A percentile compares a stretch with the other conserved stretches of the same genome.
These are phyloP conservation scores for Boloria euphrosyne DNA, from an alignment of 2,888 invertebrate genomes.

Conservation along the genomic window DNA sequence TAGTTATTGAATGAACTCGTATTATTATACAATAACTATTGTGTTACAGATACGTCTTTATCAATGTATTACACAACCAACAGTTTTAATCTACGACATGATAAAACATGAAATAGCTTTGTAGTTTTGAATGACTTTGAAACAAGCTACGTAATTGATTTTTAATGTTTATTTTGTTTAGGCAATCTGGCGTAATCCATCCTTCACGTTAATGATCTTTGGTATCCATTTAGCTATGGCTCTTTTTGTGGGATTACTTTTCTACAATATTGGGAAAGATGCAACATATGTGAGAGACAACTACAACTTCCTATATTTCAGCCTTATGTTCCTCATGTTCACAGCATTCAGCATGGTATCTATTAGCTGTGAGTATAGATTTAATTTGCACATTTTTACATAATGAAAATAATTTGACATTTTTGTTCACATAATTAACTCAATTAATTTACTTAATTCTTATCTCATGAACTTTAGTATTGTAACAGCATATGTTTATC, in stretches of 20 bases:
- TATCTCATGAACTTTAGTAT: constrained; percentile 13
- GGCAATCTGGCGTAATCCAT: constrained; percentile 86
- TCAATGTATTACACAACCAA: not conserved
- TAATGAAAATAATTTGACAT: not conserved
- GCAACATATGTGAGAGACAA: constrained; percentile 92
- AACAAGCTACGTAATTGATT: constrained; percentile 6
- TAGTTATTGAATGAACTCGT: not conserved
- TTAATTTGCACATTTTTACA: not conserved
- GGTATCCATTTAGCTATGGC: constrained; percentile 91
- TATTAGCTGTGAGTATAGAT: constrained; percentile 76
- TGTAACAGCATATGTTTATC: not conserved
- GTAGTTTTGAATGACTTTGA: not conserved
- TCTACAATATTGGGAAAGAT: constrained; percentile 93
- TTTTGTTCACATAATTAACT: not conserved
- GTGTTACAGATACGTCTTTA: too few relatives aligned
- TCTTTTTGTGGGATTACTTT: constrained; percentile 90
- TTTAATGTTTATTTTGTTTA: constrained; percentile 45
- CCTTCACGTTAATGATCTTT: constrained; percentile 89
- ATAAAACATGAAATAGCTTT: not conserved
- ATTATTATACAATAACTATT: not conserved
- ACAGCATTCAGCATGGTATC: constrained; percentile 95
- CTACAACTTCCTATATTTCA: constrained; percentile 94
- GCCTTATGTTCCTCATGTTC: constrained; percentile 96
- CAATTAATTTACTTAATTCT: not conserved
- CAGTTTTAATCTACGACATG: not conserved